Conservation (phyloP, 2,797 vertebrate species). For the Poecilia velifera region DNA sequence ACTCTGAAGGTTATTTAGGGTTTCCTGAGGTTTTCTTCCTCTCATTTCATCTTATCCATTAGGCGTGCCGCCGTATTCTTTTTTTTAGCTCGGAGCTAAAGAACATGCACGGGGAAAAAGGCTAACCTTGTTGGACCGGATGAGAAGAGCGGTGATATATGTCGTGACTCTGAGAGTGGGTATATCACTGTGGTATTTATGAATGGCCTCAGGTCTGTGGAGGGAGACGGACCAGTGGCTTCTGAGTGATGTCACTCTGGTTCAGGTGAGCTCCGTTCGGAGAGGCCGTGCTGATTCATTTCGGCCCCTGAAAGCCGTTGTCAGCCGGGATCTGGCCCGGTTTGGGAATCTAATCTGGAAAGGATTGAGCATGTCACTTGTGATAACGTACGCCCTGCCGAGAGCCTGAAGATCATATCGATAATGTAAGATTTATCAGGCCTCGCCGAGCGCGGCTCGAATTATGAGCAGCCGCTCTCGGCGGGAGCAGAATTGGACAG, state of each 20-base stretch:
- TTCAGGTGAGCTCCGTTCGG: conserved; percentile 68
- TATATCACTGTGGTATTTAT: conserved; percentile 75
- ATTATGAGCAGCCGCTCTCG: conserved; percentile 73
- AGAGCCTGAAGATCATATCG: conserved; percentile 76
- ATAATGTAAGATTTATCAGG: conserved; percentile 83
- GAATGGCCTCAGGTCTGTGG: conserved; percentile 69
- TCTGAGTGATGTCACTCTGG: conserved; percentile 70
- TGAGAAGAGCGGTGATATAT: conserved; percentile 70
- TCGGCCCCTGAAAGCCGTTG: conserved; percentile 65
- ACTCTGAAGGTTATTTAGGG: conserved; percentile 42
- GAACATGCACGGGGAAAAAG: conserved; percentile 28
- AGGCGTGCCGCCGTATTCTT: conserved; percentile 46
- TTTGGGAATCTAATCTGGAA: conserved; percentile 79
- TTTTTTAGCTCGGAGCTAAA: conserved; percentile 61
- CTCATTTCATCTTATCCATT: conserved; percentile 62
- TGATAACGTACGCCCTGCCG: conserved; percentile 76
- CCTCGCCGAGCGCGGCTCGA: conserved; percentile 50
- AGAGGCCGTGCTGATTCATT: conserved; percentile 72
- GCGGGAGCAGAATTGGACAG: conserved; percentile 73
- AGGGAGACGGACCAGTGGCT: conserved; percentile 43
- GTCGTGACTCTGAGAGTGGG: conserved; percentile 60
- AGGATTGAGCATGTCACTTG: conserved; percentile 75
- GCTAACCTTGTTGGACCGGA: conserved; percentile 70
- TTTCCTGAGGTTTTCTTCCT: conserved; percentile 32
- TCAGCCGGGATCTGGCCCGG: conserved; percentile 70